A percentile compares a stretch with the other conserved stretches of the same genome.
These are phyloP conservation scores for Cheilosia impressa DNA, from an alignment of 2,888 invertebrate genomes.

Conservation along the genomic window DNA sequence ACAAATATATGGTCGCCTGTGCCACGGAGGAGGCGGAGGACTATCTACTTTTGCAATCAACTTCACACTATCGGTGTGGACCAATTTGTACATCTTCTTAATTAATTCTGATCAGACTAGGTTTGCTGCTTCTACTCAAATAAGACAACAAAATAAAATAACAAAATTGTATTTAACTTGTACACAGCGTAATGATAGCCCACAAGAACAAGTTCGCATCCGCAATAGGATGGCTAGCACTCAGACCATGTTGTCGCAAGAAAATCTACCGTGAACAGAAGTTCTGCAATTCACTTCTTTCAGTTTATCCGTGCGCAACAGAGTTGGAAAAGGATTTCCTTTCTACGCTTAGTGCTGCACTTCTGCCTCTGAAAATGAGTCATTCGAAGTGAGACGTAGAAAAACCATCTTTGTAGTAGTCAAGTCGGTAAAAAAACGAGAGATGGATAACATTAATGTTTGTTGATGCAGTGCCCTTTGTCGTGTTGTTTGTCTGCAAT, in stretches of 20 bases:
- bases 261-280: slow-evolving; percentile 30
- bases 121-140: no score
- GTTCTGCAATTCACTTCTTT: slow-evolving; percentile 35
- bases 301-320: slow-evolving; percentile 22
- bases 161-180: not conserved
- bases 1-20: no score
- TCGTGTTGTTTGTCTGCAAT: slow-evolving; percentile 30
- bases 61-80: not conserved
- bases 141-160: not conserved
- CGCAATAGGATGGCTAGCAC: slow-evolving; percentile 1
- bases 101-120: no score
- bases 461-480: slow-evolving; percentile 42
- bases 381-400: slow-evolving; percentile 1
- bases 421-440: not conserved
- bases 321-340: slow-evolving; percentile 17
- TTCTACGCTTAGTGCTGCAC: slow-evolving; percentile 6
- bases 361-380: not conserved
- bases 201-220: slow-evolving; percentile 5
- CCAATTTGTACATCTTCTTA: no score
- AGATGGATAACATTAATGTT: slow-evolving; percentile 43
- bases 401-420: slow-evolving; percentile 12
- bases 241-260: slow-evolving; percentile 16
- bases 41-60: slow-evolving; percentile 13
- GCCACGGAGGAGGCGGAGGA: no score
- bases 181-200: not conserved